Base-by-base conservation (phyloP, 2,888 invertebrate species). In the Chesias legatella region DNA sequence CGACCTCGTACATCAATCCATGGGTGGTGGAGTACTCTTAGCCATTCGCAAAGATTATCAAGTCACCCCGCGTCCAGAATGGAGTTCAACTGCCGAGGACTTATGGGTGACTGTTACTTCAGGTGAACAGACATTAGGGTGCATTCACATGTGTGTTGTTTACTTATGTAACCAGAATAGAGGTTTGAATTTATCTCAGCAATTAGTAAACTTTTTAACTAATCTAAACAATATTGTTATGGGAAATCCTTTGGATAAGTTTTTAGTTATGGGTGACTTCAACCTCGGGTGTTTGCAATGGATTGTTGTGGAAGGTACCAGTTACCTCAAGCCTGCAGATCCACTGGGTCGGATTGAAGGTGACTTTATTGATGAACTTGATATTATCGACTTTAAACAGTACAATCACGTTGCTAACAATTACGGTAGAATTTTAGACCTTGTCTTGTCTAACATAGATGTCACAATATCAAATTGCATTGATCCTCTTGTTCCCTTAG, bases 111-210 rank as follows among this genome's bases (percentile, higher is more conserved):
- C 32, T 1, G n/a, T 32, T 5, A 20, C 20, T 2, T 21, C 30
- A 5, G 9, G 7, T n/a, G 7, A 5, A 5, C 13, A 32, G 23
- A 32, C 9, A 6, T 7, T 6, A 7, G 21, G 20, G 7, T 30
- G 30, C 3, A 23, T 13, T 3, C 9, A 13, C 11, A 21, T 30
- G 1, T 20, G 30, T 10, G 21, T 30, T 7, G 8, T 32, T 7
- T 32, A 32, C n/a, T 7, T 32, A 24, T 32, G 32, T 22, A 24
- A 10, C 1, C 32, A 32, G 11, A 32, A 32, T 11, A 10, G 1
- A 10, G 32, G 32, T 3, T 32, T 32, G 1, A 13, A 7, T 10
- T 32, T 32, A 23, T 7, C 23, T n/a, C 10, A 32, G 6, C 32
- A 32, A 8, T 8, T 32, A 11, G 6, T 6, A n/a, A 24, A 24